Evolutionary conservation across 2,113 vertebrate genomes (phyloP), one percentile per base, ranked within the genome.

Genomic region (Malurus alboscapulatus): DNA sequence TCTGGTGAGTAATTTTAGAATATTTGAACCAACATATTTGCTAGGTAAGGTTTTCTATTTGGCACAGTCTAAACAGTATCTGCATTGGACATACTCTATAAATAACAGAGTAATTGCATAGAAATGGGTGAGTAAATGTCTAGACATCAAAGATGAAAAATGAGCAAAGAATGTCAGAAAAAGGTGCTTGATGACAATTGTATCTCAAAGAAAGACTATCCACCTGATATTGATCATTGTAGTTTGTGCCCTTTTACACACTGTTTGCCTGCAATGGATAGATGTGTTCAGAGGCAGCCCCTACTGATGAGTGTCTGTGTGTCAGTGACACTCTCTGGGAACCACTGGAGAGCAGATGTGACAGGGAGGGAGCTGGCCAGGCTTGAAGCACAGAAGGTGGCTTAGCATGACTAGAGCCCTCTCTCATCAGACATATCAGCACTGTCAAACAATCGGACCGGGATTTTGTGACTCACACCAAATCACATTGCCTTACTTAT

Each of bases 251-350:
- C 34, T 44, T 87, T 58, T 38, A 57, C 17, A 19, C 17, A 44
- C 2, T 40, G 11, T 24, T 85, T 57, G 16, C 40, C 80, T 5
- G 1, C 22, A 36, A 6, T 7, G 40, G 19, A 20, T 10, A 47
- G 26, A 4, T 4, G 20, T 32, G 13, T 21, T 65, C 71, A 83
- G 83, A 44, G 30, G 40, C 71, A 86, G 67, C 17, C 7, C 32
- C 4, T 55, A 10, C 10, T 8, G 61, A 14, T 29, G 14, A 0
- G 0, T 19, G 34, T 24, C 47, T 21, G 1, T 14, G 18, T 63
- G 62, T 19, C 58, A 55, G 26, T 68, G 45, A 5, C 3, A 19
- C 38, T 53, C 42, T 16, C 47, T 53, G n/a, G 16, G 50, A 26
- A 40, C 10, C 53, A 1, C 10, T 44, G 24, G n/a, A 62, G 27